Conservation (phyloP, 2,888 invertebrate genomes). For the Rhynchonema sp. region DNA sequence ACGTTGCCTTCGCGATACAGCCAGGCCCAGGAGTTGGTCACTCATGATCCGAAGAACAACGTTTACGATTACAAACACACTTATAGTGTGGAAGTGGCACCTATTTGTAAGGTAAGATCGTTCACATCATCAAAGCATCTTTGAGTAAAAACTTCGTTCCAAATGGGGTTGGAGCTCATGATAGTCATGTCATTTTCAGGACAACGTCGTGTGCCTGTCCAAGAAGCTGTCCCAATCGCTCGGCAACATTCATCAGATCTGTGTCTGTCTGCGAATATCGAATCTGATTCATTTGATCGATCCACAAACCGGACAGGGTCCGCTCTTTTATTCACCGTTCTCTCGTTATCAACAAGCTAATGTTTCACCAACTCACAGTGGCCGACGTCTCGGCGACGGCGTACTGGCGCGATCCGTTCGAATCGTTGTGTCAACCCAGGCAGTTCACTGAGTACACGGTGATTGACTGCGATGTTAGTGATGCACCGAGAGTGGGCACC, state of each 20-base stretch:
- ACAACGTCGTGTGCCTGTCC: constrained; percentile 59
- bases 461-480: constrained; percentile 70
- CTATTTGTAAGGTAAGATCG: constrained; percentile 73
- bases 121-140: too few species aligned
- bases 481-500: constrained; percentile 38
- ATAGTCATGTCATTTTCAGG: constrained; percentile 26
- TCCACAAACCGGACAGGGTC: constrained; percentile 38
- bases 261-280: constrained; percentile 67
- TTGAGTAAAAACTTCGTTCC: too few species aligned
- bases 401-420: constrained; percentile 71
- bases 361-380: too few species aligned
- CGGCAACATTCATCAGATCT: constrained; percentile 68
- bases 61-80: constrained; percentile 88
- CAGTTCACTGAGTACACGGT: constrained; percentile 76
- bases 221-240: constrained; percentile 63
- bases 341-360: too few species aligned
- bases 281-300: constrained; percentile 79
- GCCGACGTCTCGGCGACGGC: constrained; percentile 57
- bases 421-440: constrained; percentile 66
- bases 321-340: constrained; percentile 14
- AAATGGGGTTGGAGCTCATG: too few species aligned
- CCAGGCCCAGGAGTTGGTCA: constrained; percentile 79
- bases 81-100: constrained; percentile 71
- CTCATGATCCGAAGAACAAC: constrained; percentile 91
- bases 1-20: constrained; percentile 63